These are phyloP conservation scores for Cremastinae sp. DNA, from an alignment of 2,888 invertebrate species.

Conservation along the genomic window DNA sequence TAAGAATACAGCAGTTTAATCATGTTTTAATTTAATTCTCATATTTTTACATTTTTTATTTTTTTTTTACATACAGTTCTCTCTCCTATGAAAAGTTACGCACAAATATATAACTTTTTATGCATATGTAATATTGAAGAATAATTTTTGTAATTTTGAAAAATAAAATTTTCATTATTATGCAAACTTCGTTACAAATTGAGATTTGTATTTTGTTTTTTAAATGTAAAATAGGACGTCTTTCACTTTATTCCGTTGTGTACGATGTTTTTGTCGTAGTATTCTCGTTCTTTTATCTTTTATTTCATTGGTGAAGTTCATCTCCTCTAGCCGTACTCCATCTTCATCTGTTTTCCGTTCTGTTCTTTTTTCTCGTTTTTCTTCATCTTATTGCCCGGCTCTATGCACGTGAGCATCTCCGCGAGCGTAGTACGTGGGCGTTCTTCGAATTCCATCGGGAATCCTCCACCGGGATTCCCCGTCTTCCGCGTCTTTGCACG, in stretches of 20 bases:
- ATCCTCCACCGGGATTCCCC: conserved; percentile 62
- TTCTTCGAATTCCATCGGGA: conserved; percentile 63
- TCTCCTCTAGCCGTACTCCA: conserved; percentile 42
- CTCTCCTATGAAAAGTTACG: too few relatives aligned
- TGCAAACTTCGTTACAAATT: too few relatives aligned
- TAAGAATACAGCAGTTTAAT: too few relatives aligned
- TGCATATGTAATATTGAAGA: too few relatives aligned
- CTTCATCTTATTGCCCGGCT: conserved; percentile 6
- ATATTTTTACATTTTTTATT: too few relatives aligned
- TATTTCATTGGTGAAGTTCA: not conserved
- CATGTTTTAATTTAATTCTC: too few relatives aligned
- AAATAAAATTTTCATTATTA: too few relatives aligned
- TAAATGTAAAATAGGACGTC: too few relatives aligned
- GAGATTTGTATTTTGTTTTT: too few relatives aligned
- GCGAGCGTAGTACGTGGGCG: conserved; percentile 50
- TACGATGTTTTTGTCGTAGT: conserved; percentile 15
- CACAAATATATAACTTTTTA: conserved; percentile 4
- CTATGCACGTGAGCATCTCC: conserved; percentile 27
- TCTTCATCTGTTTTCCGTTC: conserved; percentile 30
- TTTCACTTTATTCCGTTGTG: conserved; percentile 13
- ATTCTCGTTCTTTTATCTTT: conserved; percentile 6
- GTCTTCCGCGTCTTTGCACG: conserved; percentile 63
- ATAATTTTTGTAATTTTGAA: too few relatives aligned
- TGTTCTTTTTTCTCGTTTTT: conserved; percentile 9
- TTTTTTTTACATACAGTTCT: too few relatives aligned